A percentile compares a stretch with the other conserved stretches of the same genome.
These are phyloP conservation scores for Misgurnus mizolepis DNA, from an alignment of 2,113 vertebrate species.

Conservation along the genomic window DNA sequence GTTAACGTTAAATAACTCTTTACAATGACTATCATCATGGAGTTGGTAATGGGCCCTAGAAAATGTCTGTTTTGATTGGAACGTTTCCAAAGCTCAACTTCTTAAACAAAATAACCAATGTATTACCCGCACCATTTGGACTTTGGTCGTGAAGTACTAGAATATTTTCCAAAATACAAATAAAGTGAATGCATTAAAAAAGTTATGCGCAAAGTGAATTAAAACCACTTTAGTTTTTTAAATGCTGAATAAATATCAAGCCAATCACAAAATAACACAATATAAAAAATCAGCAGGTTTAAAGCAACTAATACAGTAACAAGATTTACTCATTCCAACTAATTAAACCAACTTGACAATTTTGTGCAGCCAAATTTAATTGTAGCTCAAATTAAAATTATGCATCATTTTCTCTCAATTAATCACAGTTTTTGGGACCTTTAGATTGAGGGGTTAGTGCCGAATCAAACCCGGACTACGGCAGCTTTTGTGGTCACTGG, in stretches of 20 bases:
- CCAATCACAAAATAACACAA: not conserved
- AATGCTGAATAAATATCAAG: not conserved
- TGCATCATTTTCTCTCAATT: not conserved
- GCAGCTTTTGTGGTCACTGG: slow-evolving; percentile 25
- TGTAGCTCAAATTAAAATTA: not conserved
- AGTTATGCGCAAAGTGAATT: too few relatives aligned
- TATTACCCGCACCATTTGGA: not conserved
- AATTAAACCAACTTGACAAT: too few relatives aligned
- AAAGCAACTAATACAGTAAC: too few relatives aligned
- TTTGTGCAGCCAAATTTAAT: not conserved
- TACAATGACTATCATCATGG: slow-evolving; percentile 1
- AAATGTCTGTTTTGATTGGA: slow-evolving; percentile 13
- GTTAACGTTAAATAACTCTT: slow-evolving; percentile 26
- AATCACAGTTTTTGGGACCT: not conserved
- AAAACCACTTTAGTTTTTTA: too few relatives aligned
- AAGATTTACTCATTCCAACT: too few relatives aligned
- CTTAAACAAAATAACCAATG: not conserved
- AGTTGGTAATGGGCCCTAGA: slow-evolving; percentile 6
- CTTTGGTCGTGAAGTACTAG: not conserved
- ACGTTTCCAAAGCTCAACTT: not conserved
- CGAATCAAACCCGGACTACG: not conserved
- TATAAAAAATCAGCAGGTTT: not conserved
- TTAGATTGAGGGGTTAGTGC: not conserved
- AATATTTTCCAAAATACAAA: not conserved
- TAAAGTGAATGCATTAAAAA: too few relatives aligned